These are phyloP conservation scores for Galeopsomyia nigrocyanea DNA, from an alignment of 2,888 invertebrate genomes.

Conservation along the genomic window DNA sequence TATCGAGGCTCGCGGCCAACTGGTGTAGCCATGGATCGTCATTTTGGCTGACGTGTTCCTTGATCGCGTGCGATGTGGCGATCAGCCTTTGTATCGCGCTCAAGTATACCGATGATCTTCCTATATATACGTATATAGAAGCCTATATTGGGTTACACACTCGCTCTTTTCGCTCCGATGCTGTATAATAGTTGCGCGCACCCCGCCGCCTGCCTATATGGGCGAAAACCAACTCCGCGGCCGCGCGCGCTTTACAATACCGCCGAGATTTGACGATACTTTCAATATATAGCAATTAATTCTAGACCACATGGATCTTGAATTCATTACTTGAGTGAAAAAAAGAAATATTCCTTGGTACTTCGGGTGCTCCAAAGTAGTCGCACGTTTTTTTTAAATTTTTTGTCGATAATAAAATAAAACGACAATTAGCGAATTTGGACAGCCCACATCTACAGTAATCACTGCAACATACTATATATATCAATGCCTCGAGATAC, in stretches of 20 bases:
- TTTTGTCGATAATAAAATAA: too few relatives aligned
- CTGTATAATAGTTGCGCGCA: constrained; percentile 56
- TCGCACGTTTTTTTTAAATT: too few relatives aligned
- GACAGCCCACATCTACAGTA: too few relatives aligned
- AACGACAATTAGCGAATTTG: too few relatives aligned
- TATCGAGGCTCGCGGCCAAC: constrained; percentile 15
- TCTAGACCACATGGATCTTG: too few relatives aligned
- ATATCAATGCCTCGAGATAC: too few relatives aligned
- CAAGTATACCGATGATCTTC: constrained; percentile 62
- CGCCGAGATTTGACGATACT: too few relatives aligned
- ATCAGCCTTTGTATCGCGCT: constrained; percentile 64
- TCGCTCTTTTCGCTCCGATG: constrained; percentile 52
- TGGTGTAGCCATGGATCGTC: constrained; percentile 57
- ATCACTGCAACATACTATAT: too few relatives aligned
- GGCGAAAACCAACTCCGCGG: constrained; percentile 60
- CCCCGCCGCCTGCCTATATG: constrained; percentile 48
- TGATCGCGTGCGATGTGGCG: constrained; percentile 68
- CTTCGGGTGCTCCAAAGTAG: too few relatives aligned
- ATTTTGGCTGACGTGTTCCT: constrained; percentile 63
- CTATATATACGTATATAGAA: constrained; percentile 54
- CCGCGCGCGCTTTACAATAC: not conserved
- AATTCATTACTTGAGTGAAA: too few relatives aligned
- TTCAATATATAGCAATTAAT: too few relatives aligned
- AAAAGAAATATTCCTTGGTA: too few relatives aligned
- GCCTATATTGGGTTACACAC: constrained; percentile 64